phyloP scores from a whole-genome alignment of 2,888 invertebrate genomes.

The Polyommatus iphigenia region DNA sequence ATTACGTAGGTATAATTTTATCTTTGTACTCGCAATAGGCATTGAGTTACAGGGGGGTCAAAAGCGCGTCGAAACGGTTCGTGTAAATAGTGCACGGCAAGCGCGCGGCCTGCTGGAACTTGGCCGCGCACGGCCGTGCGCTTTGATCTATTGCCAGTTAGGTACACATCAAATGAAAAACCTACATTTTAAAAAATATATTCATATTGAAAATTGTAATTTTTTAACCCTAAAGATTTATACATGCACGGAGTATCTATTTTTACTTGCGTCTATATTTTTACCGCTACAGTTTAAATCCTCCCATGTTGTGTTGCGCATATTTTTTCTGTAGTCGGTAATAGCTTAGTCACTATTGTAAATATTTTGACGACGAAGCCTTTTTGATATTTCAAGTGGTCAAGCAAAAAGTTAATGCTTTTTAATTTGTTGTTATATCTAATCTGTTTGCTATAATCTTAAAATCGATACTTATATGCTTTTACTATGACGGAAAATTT shows the following conservation, averaged over 20 bases:
- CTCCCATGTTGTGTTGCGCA: constrained; percentile 18
- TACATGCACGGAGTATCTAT: neutral
- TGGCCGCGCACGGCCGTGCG: too few relatives aligned
- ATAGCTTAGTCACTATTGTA: constrained; percentile 26
- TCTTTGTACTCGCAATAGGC: too few relatives aligned
- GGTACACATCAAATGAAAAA: too few relatives aligned
- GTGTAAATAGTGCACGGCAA: too few relatives aligned
- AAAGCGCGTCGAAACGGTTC: too few relatives aligned
- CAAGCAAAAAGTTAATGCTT: neutral
- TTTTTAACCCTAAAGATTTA: too few relatives aligned
- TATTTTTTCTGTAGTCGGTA: neutral
- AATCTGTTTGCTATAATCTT: neutral
- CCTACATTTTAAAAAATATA: too few relatives aligned
- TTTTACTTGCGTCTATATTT: neutral
- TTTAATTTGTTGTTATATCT: constrained; percentile 1
- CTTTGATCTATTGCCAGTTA: too few relatives aligned
- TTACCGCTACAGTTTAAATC: constrained; percentile 28
- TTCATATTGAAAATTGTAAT: neutral
- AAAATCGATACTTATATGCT: neutral
- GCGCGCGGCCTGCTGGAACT: too few relatives aligned
- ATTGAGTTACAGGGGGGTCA: too few relatives aligned
- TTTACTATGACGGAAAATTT: neutral
- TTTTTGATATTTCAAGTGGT: neutral
- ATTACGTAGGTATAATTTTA: too few relatives aligned
- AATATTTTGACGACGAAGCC: constrained; percentile 16